A percentile compares a stretch with the other conserved stretches of the same genome.
phyloP scores from a whole-genome alignment of 2,797 vertebrate species.

The Agapornis canus region DNA sequence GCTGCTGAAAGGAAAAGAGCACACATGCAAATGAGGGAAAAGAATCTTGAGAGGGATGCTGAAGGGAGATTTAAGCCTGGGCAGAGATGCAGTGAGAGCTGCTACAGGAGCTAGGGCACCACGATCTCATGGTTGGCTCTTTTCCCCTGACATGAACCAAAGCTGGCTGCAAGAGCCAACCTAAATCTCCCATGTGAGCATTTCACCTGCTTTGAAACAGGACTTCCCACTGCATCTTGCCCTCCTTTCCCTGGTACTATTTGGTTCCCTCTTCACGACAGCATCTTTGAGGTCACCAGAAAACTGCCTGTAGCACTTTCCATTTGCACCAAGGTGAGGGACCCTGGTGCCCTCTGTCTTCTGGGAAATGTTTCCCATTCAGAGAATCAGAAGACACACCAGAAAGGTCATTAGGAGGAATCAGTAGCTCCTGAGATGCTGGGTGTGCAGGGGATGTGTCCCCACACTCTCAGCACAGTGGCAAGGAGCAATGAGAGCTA shows the following conservation, averaged over 20 bases:
- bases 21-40: not conserved
- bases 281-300: not conserved
- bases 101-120: not conserved
- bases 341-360: not conserved
- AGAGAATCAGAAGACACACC: not conserved
- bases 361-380: not conserved
- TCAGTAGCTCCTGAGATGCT: not conserved
- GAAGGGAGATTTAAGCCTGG: conserved; percentile 14
- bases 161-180: not conserved
- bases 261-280: not conserved
- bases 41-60: not conserved
- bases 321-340: not conserved
- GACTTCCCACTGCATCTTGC: not conserved
- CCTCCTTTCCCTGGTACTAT: not conserved
- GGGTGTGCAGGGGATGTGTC: not conserved
- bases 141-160: not conserved
- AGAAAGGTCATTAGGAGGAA: not conserved
- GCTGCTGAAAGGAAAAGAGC: not conserved
- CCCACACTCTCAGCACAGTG: fast-evolving
- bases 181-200: not conserved
- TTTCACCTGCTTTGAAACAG: not conserved
- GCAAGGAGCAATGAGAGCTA: not conserved
- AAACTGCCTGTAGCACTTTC: not conserved
- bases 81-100: not conserved
- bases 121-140: not conserved